Evolutionary conservation across 2,888 invertebrate species (phyloP), one percentile per base, ranked within the genome.

Genomic region (Blomia tropicalis): DNA sequence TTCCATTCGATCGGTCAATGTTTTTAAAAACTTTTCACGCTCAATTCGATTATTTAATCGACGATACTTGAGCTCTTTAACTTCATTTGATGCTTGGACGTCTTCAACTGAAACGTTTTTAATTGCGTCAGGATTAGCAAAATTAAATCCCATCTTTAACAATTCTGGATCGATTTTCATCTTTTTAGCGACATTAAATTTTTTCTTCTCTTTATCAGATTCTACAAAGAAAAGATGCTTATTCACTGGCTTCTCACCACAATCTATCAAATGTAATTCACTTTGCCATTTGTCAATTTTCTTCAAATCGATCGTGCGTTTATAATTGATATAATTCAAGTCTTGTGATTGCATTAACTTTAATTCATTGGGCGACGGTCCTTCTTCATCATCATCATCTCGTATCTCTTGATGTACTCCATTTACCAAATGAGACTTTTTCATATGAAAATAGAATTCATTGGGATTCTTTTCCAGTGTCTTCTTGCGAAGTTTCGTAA

Each of bases 401-500:
- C 79, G 75, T 66, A 79, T 78, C 69, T 86, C 83, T 71, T 82
- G 82, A 70, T 74, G 78, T 1, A 73, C 71, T 7, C 76, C 75
- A 69, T 76, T 74, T 74, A 78, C 74, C 0, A 85, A 75, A 73
- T 83, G 82, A 0, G 91, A 86, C 73, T 88, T 90, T 63, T 91
- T 82, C 95, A 96, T 96, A 72, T 93, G 92, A 76, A 88, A 90
- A 74, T 95, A 88, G 76, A 95, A 98, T 74, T 98, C 98, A 82
- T 98, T 95, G 1, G 93, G 92, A 77, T 98, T 98, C 73, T 84
- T 87, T 72, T 92, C 85, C 25, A 89, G 75, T 0, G 91, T 93
- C 64, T 87, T 81, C 72, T 84, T 84, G 63, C 83, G 82, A 60
- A 98, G 75, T 30, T 85, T 73, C 72, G 87, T 87, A 1, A 98